These are phyloP conservation scores for Rousettus leschenaultii DNA, from an alignment of 2,113 vertebrate genomes.

Conservation along the genomic window DNA sequence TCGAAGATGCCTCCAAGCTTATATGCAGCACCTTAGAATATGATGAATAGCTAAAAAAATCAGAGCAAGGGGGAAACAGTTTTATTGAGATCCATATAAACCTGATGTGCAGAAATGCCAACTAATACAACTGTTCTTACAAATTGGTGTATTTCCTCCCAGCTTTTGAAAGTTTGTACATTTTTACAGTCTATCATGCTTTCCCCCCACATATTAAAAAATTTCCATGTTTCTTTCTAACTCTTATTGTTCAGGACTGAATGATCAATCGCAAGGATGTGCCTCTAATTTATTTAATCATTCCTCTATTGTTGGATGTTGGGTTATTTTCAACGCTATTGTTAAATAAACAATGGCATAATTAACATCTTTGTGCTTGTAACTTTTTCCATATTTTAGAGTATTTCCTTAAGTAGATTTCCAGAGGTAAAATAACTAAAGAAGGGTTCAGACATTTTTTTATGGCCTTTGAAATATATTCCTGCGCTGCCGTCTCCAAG, in stretches of 20 bases:
- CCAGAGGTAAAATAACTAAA: constrained; percentile 49
- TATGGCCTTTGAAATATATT: background rate
- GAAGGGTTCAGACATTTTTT: constrained; percentile 14
- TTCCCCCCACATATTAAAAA: background rate
- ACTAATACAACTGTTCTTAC: background rate
- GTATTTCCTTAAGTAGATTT: constrained; percentile 71
- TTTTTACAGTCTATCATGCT: background rate
- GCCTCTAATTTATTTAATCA: background rate
- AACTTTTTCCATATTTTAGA: constrained; percentile 66
- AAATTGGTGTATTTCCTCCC: background rate
- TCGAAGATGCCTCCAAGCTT: background rate
- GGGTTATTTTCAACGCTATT: constrained; percentile 69
- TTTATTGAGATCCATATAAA: background rate
- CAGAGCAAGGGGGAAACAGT: background rate
- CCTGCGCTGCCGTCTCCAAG: background rate
- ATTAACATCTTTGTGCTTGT: constrained; percentile 54
- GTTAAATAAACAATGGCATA: constrained; percentile 68
- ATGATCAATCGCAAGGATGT: constrained; percentile 24
- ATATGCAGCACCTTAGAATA: background rate
- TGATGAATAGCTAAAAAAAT: background rate
- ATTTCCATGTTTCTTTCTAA: background rate
- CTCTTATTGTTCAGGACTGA: background rate
- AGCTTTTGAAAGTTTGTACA: background rate
- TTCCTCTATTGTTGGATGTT: constrained; percentile 51
- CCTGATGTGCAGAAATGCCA: background rate